Evolutionary conservation across 2,113 vertebrate species (phyloP).

Genomic region (Etia nguti): DNA sequence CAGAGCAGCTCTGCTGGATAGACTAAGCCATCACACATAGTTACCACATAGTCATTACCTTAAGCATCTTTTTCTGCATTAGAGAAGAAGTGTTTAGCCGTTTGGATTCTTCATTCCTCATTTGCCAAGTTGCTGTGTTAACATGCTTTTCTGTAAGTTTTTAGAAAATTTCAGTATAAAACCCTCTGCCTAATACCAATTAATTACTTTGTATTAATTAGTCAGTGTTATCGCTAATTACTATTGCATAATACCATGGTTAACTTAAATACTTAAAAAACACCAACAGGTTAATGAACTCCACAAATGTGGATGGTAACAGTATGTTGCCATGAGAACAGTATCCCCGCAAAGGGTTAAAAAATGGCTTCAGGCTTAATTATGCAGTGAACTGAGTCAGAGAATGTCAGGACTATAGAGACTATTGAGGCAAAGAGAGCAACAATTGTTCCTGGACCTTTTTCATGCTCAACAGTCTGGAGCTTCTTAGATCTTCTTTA

Average conservation of each 20-base stretch:
- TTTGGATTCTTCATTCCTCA: background rate
- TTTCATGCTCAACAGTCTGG: background rate
- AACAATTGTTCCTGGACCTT: constrained; percentile 22
- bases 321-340: background rate
- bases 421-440: constrained; percentile 9
- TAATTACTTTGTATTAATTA: background rate
- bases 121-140: background rate
- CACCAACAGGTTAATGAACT: background rate
- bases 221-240: background rate
- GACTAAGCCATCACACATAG: background rate
- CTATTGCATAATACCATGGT: background rate
- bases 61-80: background rate
- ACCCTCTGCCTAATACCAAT: background rate
- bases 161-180: background rate
- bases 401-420: background rate
- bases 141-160: background rate
- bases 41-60: background rate
- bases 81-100: background rate
- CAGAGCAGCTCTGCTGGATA: background rate
- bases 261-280: background rate
- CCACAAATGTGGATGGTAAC: background rate
- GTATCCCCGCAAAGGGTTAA: background rate
- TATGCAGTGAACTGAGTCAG: background rate
- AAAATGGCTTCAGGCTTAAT: constrained; percentile 5
- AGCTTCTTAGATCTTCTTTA: background rate